phyloP scores from a whole-genome alignment of 2,888 invertebrate genomes.

The Pycnomerus fuliginosus region DNA sequence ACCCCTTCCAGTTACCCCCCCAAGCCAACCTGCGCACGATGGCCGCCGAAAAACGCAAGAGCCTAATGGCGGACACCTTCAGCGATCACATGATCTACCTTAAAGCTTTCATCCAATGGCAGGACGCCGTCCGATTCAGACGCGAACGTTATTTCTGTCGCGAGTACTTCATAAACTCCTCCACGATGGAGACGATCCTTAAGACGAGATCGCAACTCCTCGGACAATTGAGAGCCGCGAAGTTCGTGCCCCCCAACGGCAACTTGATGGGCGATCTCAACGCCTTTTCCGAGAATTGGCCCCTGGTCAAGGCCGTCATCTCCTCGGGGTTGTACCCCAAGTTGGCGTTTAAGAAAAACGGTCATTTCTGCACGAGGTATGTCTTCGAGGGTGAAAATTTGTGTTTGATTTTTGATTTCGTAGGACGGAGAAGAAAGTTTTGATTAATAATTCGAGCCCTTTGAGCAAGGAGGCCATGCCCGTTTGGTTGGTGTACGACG shows the following conservation, averaged over 20 bases:
- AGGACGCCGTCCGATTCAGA: constrained; percentile 30
- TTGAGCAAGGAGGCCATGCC: constrained; percentile 53
- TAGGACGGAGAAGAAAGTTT: constrained; percentile 62
- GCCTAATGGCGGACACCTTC: constrained; percentile 71
- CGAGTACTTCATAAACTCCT: constrained; percentile 72
- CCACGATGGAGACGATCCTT: constrained; percentile 88
- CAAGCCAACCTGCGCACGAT: constrained; percentile 65
- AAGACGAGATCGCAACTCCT: constrained; percentile 81
- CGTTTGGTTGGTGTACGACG: constrained; percentile 87
- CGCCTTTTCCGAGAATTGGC: constrained; percentile 81
- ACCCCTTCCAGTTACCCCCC: constrained; percentile 76
- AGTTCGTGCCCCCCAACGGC: constrained; percentile 66
- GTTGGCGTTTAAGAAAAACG: constrained; percentile 59
- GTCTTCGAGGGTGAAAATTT: constrained; percentile 28
- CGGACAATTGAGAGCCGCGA: constrained; percentile 74
- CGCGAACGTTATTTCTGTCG: constrained; percentile 54
- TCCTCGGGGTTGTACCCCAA: constrained; percentile 90
- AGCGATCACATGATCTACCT: constrained; percentile 91
- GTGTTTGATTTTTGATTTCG: not conserved
- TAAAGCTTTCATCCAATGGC: constrained; percentile 69
- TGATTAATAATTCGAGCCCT: constrained; percentile 63
- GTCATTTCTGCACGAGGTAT: constrained; percentile 48
- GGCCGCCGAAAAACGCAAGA: constrained; percentile 62
- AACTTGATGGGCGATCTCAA: constrained; percentile 79
- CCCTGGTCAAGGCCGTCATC: constrained; percentile 86